Conservation (phyloP, 2,888 invertebrate species). For the Stenoptilia bipunctidactyla region DNA sequence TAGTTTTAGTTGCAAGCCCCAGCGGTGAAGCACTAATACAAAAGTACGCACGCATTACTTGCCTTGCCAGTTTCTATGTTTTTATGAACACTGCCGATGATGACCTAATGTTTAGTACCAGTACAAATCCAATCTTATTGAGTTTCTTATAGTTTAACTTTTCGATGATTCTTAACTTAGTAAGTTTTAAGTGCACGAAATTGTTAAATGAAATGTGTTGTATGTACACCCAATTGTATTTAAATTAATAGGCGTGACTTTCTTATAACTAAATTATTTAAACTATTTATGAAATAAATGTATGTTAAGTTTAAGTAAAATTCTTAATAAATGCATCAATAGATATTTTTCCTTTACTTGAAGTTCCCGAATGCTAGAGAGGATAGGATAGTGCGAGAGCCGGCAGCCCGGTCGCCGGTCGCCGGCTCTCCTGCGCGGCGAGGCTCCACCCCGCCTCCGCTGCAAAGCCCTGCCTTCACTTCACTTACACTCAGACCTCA, state of each 20-base stretch:
- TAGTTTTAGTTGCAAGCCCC: constrained; percentile 24
- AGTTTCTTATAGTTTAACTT: constrained; percentile 65
- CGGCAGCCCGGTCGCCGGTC: no score
- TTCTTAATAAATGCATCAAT: constrained; percentile 66
- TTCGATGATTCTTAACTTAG: constrained; percentile 65
- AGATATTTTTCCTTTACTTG: constrained; percentile 58
- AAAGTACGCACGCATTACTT: constrained; percentile 64
- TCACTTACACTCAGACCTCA: no score
- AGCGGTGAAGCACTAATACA: constrained; percentile 26
- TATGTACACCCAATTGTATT: constrained; percentile 64
- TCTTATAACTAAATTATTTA: constrained; percentile 45
- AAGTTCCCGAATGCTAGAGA: background rate
- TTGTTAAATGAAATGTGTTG: constrained; percentile 67
- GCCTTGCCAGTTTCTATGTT: constrained; percentile 70
- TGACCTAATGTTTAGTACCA: constrained; percentile 61
- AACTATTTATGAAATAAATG: constrained; percentile 54
- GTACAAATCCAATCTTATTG: constrained; percentile 70
- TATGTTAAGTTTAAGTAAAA: constrained; percentile 68
- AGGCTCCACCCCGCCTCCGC: no score
- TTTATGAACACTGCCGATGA: constrained; percentile 58
- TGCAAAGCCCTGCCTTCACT: no score
- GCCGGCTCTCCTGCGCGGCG: no score
- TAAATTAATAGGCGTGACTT: constrained; percentile 64
- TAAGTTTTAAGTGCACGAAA: constrained; percentile 66
- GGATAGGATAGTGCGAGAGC: no score